These are phyloP conservation scores for Proteles cristata DNA, from an alignment of 2,113 vertebrate genomes.

Conservation along the genomic window DNA sequence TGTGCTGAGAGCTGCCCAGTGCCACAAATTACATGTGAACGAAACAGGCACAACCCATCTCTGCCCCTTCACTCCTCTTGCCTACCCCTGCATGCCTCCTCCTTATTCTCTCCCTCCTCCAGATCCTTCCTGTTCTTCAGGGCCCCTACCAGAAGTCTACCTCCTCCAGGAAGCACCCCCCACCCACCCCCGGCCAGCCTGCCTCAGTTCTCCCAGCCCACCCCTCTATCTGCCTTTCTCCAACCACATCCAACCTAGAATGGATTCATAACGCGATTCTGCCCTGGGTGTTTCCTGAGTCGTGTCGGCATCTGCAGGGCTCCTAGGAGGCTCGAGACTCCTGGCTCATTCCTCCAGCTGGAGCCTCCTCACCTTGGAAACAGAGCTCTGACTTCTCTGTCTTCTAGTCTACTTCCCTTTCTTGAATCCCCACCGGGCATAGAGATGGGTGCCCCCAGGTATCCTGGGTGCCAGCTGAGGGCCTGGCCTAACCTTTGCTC, in stretches of 20 bases:
- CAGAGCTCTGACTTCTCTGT: background rate
- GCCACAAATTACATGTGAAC: background rate
- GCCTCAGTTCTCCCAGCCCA: background rate
- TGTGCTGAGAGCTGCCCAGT: background rate
- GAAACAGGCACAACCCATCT: background rate
- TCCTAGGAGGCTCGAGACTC: background rate
- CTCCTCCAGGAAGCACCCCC: conserved; percentile 28
- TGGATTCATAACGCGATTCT: background rate
- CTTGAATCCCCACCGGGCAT: background rate
- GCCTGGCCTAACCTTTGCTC: background rate
- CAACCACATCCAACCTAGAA: background rate
- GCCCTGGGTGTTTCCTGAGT: background rate
- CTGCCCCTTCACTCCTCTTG: background rate
- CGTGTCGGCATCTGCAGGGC: background rate
- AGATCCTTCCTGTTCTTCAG: background rate
- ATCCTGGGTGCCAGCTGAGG: background rate
- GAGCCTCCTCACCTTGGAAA: background rate
- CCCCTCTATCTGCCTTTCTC: background rate
- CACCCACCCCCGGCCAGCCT: background rate
- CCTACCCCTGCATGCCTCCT: background rate
- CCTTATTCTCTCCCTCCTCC: background rate
- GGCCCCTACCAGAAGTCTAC: background rate
- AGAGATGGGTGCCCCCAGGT: fast-evolving
- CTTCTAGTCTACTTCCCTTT: background rate
- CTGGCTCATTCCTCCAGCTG: background rate